Conservation (phyloP, 2,797 vertebrate species). For the Eulemur coronatus region DNA sequence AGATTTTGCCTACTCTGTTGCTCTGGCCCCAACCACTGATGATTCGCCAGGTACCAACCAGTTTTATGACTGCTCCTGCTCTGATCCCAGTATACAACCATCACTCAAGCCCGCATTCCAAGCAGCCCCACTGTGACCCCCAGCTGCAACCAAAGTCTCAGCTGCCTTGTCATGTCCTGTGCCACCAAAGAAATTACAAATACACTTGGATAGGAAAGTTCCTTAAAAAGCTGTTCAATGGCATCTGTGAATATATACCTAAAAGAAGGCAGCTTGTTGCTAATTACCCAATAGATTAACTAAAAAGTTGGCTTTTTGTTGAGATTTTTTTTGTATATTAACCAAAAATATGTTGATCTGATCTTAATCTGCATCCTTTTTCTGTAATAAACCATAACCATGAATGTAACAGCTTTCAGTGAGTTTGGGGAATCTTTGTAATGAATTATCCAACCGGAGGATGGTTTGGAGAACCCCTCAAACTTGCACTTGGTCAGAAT, state of each 20-base stretch:
- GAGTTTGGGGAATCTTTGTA: not conserved
- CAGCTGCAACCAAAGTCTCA: not conserved
- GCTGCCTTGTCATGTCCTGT: not conserved
- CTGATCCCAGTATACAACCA: not conserved
- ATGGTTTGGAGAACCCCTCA: no score
- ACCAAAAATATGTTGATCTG: not conserved
- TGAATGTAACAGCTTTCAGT: not conserved
- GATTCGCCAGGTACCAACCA: not conserved
- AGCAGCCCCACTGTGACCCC: no score
- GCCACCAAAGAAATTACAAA: not conserved
- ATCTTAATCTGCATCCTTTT: not conserved
- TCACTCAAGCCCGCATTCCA: not conserved
- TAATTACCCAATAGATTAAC: not conserved
- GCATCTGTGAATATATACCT: not conserved
- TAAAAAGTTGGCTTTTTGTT: not conserved
- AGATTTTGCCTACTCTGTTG: not conserved
- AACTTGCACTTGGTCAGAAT: not conserved
- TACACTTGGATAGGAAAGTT: not conserved
- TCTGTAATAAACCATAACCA: not conserved
- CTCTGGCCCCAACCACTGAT: not conserved
- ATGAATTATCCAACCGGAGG: not conserved
- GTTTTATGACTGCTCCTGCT: not conserved
- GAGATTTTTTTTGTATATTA: not conserved
- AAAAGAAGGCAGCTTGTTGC: not conserved
- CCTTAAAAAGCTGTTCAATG: not conserved